Evolutionary conservation across 2,888 invertebrate genomes (phyloP).

Genomic region (Ptychoptera albimana): DNA sequence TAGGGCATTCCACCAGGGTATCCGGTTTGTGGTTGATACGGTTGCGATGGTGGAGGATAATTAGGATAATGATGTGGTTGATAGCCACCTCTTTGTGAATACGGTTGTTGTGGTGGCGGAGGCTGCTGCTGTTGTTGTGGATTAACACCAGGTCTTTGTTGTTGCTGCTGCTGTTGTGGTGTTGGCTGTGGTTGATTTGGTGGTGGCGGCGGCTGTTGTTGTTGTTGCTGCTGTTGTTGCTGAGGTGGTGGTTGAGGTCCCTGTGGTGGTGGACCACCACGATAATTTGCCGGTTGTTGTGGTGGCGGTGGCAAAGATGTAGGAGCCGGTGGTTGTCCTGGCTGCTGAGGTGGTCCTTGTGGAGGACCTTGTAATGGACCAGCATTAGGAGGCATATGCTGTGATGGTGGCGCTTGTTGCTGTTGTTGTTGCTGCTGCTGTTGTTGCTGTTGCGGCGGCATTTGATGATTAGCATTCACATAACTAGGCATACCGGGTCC

Average conservation of each 20-base stretch:
- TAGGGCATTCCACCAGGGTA: constrained; percentile 33
- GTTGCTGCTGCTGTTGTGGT: constrained; percentile 28
- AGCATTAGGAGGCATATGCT: background rate
- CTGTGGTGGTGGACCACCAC: constrained; percentile 15
- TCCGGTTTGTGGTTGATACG: constrained; percentile 41
- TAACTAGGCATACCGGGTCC: too few relatives aligned
- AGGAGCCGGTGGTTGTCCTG: constrained; percentile 42
- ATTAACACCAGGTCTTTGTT: constrained; percentile 27
- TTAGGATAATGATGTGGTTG: constrained; percentile 35
- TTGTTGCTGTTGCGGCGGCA: too few relatives aligned
- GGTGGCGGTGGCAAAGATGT: constrained; percentile 34
- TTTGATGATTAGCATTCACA: too few relatives aligned
- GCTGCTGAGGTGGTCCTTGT: constrained; percentile 24
- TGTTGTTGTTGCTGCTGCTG: constrained; percentile 1
- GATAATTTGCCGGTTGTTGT: constrained; percentile 15
- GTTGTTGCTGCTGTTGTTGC: constrained; percentile 19
- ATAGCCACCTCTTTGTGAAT: constrained; percentile 37
- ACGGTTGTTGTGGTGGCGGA: constrained; percentile 37
- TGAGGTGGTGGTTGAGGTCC: constrained; percentile 15
- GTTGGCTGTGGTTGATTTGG: constrained; percentile 1
- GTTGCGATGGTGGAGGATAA: constrained; percentile 35
- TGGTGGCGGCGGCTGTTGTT: constrained; percentile 7
- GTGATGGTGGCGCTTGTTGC: constrained; percentile 1
- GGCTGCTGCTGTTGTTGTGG: constrained; percentile 36
- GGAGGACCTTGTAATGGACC: constrained; percentile 18